Conservation (phyloP, 2,797 vertebrate genomes). For the Heliangelus exortis region DNA sequence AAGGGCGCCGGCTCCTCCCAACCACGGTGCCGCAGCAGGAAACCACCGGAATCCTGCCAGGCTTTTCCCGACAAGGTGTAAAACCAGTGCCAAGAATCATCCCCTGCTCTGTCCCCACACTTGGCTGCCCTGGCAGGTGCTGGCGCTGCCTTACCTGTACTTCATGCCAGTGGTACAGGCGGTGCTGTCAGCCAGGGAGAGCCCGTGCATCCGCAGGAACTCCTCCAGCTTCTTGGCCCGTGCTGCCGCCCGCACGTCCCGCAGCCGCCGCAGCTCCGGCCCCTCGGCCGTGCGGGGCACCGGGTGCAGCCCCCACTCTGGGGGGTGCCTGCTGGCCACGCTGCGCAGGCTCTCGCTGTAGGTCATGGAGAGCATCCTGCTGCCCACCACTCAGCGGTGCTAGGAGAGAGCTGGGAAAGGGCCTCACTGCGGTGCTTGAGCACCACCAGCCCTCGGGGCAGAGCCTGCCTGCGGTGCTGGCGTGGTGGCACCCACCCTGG, state of each 20-base stretch:
- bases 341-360: conserved; percentile 97
- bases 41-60: not conserved
- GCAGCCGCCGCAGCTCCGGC: conserved; percentile 90
- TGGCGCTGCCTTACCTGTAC: conserved; percentile 90
- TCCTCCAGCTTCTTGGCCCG: conserved; percentile 96
- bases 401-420: conserved; percentile 38
- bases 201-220: conserved; percentile 95
- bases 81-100: not conserved
- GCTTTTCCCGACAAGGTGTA: not conserved
- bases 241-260: conserved; percentile 90
- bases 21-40: fast-evolving
- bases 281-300: conserved; percentile 82
- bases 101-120: not conserved
- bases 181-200: conserved; percentile 91
- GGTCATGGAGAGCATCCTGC: conserved; percentile 96
- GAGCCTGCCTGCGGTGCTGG: fast-evolving
- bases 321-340: conserved; percentile 92
- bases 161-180: conserved; percentile 94
- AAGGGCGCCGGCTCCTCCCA: not conserved
- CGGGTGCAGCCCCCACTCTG: conserved; percentile 92
- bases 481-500: not conserved
- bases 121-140: not conserved
- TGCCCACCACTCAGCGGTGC: not conserved
- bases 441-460: not conserved
- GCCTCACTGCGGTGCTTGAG: not conserved